Conservation (phyloP, 1,140 invertebrate species). For the Piezodorus guildinii region DNA sequence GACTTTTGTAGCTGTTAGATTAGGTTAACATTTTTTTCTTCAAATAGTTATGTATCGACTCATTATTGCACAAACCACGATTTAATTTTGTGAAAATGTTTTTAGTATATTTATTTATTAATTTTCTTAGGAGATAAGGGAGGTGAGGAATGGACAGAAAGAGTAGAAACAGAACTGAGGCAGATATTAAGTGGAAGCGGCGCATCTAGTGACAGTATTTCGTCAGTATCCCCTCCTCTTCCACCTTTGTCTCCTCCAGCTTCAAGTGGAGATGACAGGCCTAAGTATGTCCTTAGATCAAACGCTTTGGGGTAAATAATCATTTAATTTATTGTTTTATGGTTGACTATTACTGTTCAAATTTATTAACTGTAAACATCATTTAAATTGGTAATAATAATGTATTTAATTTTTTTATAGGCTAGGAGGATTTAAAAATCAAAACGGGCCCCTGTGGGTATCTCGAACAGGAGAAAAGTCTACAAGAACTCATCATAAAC, state of each 20-base stretch:
- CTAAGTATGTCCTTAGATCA: not conserved
- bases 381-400: too few species aligned
- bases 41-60: too few species aligned
- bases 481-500: conserved; percentile 7
- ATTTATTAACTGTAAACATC: not conserved
- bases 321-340: not conserved
- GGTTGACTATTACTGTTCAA: too few species aligned
- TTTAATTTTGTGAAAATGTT: too few species aligned
- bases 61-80: too few species aligned
- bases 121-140: conserved; percentile 13
- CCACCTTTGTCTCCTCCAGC: conserved; percentile 47
- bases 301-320: conserved; percentile 1
- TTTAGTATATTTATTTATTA: not conserved
- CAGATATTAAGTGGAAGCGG: conserved; percentile 58
- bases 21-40: too few species aligned
- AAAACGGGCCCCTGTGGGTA: conserved; percentile 9
- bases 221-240: conserved; percentile 62
- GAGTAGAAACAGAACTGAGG: conserved; percentile 65
- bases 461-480: conserved; percentile 14
- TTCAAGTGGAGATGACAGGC: conserved; percentile 28
- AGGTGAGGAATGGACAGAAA: conserved; percentile 59
- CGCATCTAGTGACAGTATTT: conserved; percentile 52
- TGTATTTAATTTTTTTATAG: not conserved
- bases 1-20: too few species aligned
- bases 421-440: conserved; percentile 10